Evolutionary conservation across 2,113 vertebrate species (phyloP), one percentile per base, ranked within the genome.

Genomic region (Anthoscopus minutus): DNA sequence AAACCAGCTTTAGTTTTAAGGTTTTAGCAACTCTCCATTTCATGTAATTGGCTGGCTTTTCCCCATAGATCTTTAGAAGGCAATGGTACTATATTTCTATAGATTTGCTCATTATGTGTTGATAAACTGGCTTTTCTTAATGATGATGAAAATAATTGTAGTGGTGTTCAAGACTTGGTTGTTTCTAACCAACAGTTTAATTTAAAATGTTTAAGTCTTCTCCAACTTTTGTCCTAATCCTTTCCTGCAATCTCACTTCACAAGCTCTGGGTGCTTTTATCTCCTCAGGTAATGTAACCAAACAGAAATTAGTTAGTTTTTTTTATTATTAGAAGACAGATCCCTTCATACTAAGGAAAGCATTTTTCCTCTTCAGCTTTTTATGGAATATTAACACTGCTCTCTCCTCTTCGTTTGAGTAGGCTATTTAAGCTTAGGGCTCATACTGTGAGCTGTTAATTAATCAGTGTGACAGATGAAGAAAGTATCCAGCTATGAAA

Each of bases 391-490:
- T 93, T 94, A 95, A 65, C 15, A 33, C 69, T 80, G 82, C 91
- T 93, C 66, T 97, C 85, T 79, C 56, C 69, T 91, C 76, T 40
- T 97, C 54, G 1, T 98, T 97, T 97, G 90, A 94, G 84, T 72
- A 95, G 96, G 88, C 81, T 84, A 38, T 90, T 92, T 95, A 96
- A 97, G 93, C 85, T 96, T 96, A 92, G 91, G 86, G 84, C 86
- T 96, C 91, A 93, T 89, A 96, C 78, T 97, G 97, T 71, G 97
- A 95, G 90, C 92, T 84, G 96, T 97, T 98, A 97, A 98, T 98
- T 98, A 98, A 98, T 98, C 96, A 97, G 98, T 96, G 96, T 96
- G 96, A 97, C 96, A 96, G 96, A 98, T 96, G 96, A 98, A 98
- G 96, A 98, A 96, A 97, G 94, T 96, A 96, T 97, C 97, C 96